Conservation (phyloP, 2,113 vertebrate species). For the Gila orcuttii region DNA sequence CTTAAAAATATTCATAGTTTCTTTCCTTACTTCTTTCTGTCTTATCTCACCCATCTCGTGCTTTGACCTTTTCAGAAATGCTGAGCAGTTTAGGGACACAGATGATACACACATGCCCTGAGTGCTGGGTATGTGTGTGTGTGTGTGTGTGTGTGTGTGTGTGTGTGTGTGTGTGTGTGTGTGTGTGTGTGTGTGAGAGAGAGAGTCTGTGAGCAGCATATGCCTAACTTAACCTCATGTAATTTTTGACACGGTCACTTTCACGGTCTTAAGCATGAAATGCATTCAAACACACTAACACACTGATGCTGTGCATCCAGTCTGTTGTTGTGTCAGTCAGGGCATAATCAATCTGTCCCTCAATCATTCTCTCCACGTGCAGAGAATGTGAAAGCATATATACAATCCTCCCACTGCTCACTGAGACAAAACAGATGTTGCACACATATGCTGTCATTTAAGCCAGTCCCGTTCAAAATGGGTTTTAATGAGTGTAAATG, state of each 20-base stretch:
- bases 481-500: constrained; percentile 2
- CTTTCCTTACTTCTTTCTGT: not conserved
- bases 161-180: not conserved
- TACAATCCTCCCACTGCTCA: not conserved
- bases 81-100: not conserved
- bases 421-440: constrained; percentile 6
- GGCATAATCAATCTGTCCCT: constrained; percentile 33
- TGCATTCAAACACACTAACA: constrained; percentile 3
- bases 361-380: constrained; percentile 28
- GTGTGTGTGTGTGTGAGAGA: not conserved
- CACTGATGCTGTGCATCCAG: not conserved
- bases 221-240: constrained; percentile 25
- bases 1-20: constrained; percentile 1
- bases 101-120: not conserved
- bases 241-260: not conserved
- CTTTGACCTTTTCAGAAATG: constrained; percentile 18
- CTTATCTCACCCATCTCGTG: not conserved
- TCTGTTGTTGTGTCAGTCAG: constrained; percentile 21
- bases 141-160: not conserved
- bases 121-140: not conserved
- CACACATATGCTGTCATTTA: constrained; percentile 10
- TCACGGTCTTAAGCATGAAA: not conserved
- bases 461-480: not conserved
- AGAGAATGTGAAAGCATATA: constrained; percentile 31
- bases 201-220: not conserved